Conservation (phyloP, 2,888 invertebrate genomes). For the Trichogramma evanescens region DNA sequence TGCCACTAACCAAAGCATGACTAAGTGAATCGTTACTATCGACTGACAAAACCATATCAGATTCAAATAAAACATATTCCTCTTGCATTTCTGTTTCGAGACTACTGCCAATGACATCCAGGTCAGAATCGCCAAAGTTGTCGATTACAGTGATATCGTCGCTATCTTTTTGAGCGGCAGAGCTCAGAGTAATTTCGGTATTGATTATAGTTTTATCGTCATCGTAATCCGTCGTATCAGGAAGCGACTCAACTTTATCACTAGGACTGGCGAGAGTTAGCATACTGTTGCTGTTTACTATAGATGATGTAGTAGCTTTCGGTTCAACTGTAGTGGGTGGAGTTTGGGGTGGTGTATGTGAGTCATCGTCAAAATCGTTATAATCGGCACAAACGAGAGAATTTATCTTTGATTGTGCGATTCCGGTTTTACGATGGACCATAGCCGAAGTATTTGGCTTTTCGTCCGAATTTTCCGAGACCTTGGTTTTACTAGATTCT, state of each 20-base stretch:
- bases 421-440: conserved; percentile 42
- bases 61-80: conserved; percentile 59
- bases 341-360: conserved; percentile 53
- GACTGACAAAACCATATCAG: conserved; percentile 53
- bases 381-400: conserved; percentile 56
- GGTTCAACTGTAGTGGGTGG: conserved; percentile 41
- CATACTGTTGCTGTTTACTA: conserved; percentile 29
- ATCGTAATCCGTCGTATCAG: conserved; percentile 55
- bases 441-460: conserved; percentile 47
- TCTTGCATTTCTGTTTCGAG: conserved; percentile 56
- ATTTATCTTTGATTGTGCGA: conserved; percentile 46
- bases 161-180: conserved; percentile 52
- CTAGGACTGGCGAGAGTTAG: conserved; percentile 40
- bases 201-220: conserved; percentile 55
- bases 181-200: conserved; percentile 55
- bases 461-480: conserved; percentile 44
- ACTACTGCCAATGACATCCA: conserved; percentile 58
- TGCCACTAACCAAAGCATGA: conserved; percentile 44
- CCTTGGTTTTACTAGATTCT: conserved; percentile 44
- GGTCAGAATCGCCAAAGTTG: conserved; percentile 51
- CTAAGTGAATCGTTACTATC: conserved; percentile 53
- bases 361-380: conserved; percentile 57
- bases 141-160: conserved; percentile 56
- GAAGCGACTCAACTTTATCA: conserved; percentile 48
- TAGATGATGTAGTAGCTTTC: conserved; percentile 29